Base-by-base conservation (phyloP, 2,797 vertebrate species). In the Podarcis lilfordi region DNA sequence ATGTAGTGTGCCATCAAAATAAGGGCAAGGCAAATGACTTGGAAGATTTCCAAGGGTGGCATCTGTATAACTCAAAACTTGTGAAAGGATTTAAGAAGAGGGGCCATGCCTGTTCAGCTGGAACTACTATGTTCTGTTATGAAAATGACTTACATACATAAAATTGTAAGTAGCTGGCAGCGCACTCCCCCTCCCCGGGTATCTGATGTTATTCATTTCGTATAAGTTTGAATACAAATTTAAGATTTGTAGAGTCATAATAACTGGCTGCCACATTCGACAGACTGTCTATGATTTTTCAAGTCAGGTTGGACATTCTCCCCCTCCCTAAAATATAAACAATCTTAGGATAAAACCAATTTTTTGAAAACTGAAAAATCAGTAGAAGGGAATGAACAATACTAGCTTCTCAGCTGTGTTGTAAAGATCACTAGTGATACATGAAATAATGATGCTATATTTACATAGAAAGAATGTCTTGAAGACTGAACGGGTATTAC, bases 331-430 rank as follows among this genome's bases (percentile, higher is more conserved):
- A 64, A 82, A 90, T 81, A 88, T 91, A 90, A 94, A 92, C 66
- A 23, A 82, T 86, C 85, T 35, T 71, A 75, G 95, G 93, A 95
- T 92, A 91, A 93, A 95, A 92, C 86, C 95, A 97, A 96, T 97
- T 96, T 92, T 82, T 89, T 94, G 82, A 90, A 96, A 97, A 98
- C 97, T 97, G 96, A 94, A 97, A 98, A 98, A 98, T 98, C 97
- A 94, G 96, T 98, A 96, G 93, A 93, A 94, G 80, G 84, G 92
- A 94, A 95, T 94, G 94, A 92, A 69, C 76, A 72, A 71, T 61
- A 59, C 85, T 90, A n/a, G 79, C 93, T 84, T 92, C 86, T 79
- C 29, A 25, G 4, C 82, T 92, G 88, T 76, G 61, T 95, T 91
- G 88, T 90, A 87, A 92, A 96, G 92, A 93, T 94, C 95, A 92